phyloP scores from a whole-genome alignment of 2,797 vertebrate species.

The Borostomias antarcticus region DNA sequence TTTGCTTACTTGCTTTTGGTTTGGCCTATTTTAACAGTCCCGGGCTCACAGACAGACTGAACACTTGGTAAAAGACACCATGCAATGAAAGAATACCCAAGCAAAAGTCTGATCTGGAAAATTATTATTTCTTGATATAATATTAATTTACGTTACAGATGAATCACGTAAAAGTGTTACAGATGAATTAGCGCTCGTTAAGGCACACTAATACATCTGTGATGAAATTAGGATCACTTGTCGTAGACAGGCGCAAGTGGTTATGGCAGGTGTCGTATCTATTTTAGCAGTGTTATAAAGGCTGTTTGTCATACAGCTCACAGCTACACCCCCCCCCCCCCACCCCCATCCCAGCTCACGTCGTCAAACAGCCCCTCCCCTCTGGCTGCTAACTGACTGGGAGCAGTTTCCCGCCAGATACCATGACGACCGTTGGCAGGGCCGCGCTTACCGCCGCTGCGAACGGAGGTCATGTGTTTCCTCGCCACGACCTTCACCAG shows the following conservation, averaged over 20 bases:
- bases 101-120: too few species aligned
- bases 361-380: slow-evolving; percentile 51
- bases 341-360: slow-evolving; percentile 42
- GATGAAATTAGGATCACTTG: too few species aligned
- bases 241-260: slow-evolving; percentile 54
- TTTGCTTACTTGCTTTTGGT: slow-evolving; percentile 14
- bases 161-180: too few species aligned
- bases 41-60: not conserved
- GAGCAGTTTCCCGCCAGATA: slow-evolving; percentile 40
- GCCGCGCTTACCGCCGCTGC: slow-evolving; percentile 23
- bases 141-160: too few species aligned
- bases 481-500: slow-evolving; percentile 27
- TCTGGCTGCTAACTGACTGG: slow-evolving; percentile 56
- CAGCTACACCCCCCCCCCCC: slow-evolving; percentile 39
- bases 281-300: slow-evolving; percentile 52
- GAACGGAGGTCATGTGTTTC: slow-evolving; percentile 54
- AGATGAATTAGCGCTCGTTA: too few species aligned
- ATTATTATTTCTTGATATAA: too few species aligned
- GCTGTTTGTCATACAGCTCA: slow-evolving; percentile 44
- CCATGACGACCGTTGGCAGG: slow-evolving; percentile 48
- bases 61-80: not conserved
- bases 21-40: slow-evolving; percentile 30
- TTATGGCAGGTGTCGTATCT: slow-evolving; percentile 67
- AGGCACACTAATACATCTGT: too few species aligned
- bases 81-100: too few species aligned